Evolutionary conservation across 2,888 invertebrate species (phyloP).

Genomic region (Apantesis nais): DNA sequence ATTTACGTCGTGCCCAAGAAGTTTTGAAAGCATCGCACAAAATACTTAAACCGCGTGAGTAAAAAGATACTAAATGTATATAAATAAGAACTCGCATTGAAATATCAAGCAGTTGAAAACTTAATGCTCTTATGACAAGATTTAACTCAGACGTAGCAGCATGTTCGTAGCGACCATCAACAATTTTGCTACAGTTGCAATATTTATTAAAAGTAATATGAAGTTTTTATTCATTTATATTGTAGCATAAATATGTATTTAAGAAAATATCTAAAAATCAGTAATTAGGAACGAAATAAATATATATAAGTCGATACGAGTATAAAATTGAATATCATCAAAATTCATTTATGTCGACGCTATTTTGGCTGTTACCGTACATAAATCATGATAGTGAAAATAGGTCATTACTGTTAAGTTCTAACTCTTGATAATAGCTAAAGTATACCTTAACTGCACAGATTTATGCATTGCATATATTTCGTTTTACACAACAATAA

Average conservation of each 20-base stretch:
- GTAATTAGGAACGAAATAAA: not conserved
- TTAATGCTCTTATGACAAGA: constrained; percentile 27
- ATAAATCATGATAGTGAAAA: not conserved
- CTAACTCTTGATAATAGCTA: not conserved
- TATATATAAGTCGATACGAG: no score
- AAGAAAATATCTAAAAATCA: not conserved
- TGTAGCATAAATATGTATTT: not conserved
- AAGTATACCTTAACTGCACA: not conserved
- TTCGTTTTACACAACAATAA: constrained; percentile 36
- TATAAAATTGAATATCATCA: no score
- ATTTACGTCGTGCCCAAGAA: not conserved
- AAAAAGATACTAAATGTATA: not conserved
- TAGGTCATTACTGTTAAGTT: not conserved
- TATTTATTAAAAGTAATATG: not conserved
- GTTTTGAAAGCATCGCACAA: not conserved
- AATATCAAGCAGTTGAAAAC: constrained; percentile 3
- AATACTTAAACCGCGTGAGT: not conserved
- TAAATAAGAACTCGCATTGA: constrained; percentile 5
- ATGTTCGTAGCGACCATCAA: constrained; percentile 37
- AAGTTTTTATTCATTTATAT: not conserved
- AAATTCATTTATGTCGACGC: no score
- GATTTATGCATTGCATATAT: not conserved
- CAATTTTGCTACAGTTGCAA: constrained; percentile 41
- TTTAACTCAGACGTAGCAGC: constrained; percentile 28
- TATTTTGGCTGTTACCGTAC: not conserved